Percentiles rank a stretch among this genome's conserved stretches.
These are phyloP conservation scores for Actinia equina DNA, from an alignment of 64 coral and sea anemone species.

Conservation along the genomic window DNA sequence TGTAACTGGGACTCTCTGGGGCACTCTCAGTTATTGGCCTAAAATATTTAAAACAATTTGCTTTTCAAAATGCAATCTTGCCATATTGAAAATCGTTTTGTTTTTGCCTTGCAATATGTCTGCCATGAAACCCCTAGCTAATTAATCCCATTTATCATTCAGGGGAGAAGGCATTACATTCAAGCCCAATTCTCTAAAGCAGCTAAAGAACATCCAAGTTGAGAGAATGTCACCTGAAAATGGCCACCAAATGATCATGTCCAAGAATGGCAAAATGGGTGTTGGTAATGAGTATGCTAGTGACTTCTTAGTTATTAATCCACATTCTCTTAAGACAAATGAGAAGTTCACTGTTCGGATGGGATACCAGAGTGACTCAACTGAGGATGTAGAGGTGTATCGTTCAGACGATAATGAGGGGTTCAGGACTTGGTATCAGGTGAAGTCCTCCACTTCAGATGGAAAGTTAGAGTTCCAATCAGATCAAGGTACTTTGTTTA, in stretches of 20 bases:
- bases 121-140: no score
- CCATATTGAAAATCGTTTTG: no score
- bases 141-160: not conserved
- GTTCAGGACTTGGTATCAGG: slow-evolving; percentile 79
- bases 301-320: slow-evolving; percentile 73
- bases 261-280: slow-evolving; percentile 71
- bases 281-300: slow-evolving; percentile 87
- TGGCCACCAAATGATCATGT: slow-evolving; percentile 73
- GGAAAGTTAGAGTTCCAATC: slow-evolving; percentile 64
- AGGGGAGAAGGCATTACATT: slow-evolving; percentile 68
- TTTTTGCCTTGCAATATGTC: no score
- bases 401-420: slow-evolving; percentile 58
- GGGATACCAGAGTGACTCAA: slow-evolving; percentile 55
- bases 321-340: slow-evolving; percentile 63
- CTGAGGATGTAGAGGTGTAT: slow-evolving; percentile 66
- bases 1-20: no score
- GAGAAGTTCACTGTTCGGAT: slow-evolving; percentile 69
- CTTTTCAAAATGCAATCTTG: no score
- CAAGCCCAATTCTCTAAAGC: slow-evolving; percentile 34
- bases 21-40: no score
- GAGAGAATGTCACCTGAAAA: slow-evolving; percentile 60
- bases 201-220: slow-evolving; percentile 53
- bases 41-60: no score
- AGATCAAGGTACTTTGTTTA: no score
- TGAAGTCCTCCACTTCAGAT: slow-evolving; percentile 41